phyloP scores from a whole-genome alignment of 1,140 invertebrate species.

The Atta texana region DNA sequence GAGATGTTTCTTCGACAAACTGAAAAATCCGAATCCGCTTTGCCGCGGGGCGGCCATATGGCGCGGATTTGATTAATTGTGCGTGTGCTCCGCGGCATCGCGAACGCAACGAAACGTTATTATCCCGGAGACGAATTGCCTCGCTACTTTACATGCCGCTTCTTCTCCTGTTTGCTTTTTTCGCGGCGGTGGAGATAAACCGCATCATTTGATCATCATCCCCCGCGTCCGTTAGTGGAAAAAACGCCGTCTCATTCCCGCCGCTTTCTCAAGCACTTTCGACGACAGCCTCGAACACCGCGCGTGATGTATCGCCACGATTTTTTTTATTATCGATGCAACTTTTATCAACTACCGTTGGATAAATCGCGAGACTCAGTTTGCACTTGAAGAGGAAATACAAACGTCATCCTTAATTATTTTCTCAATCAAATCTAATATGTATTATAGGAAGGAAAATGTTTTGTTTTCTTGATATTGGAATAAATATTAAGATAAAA shows the following conservation, averaged over 20 bases:
- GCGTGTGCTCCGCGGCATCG: slow-evolving; percentile 58
- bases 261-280: slow-evolving; percentile 48
- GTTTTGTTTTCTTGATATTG: not conserved
- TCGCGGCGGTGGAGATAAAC: slow-evolving; percentile 42
- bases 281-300: slow-evolving; percentile 50
- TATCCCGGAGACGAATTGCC: slow-evolving; percentile 62
- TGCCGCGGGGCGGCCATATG: slow-evolving; percentile 71
- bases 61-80: slow-evolving; percentile 75
- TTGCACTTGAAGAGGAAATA: not conserved
- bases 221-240: slow-evolving; percentile 25
- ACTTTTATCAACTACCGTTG: slow-evolving; percentile 24
- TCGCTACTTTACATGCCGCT: slow-evolving; percentile 57
- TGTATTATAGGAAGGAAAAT: not conserved
- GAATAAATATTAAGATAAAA: slow-evolving; percentile 11
- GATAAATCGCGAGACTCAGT: not conserved
- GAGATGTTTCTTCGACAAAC: slow-evolving; percentile 58
- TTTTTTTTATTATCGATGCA: slow-evolving; percentile 24
- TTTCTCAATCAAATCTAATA: slow-evolving; percentile 21
- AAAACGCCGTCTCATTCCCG: slow-evolving; percentile 46
- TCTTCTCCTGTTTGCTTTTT: not conserved
- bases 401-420: not conserved
- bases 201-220: slow-evolving; percentile 67
- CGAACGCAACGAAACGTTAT: slow-evolving; percentile 47
- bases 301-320: slow-evolving; percentile 47
- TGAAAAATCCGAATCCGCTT: slow-evolving; percentile 65